These are phyloP conservation scores for Leptopilina syphax DNA, from an alignment of 2,888 invertebrate genomes.

Conservation along the genomic window DNA sequence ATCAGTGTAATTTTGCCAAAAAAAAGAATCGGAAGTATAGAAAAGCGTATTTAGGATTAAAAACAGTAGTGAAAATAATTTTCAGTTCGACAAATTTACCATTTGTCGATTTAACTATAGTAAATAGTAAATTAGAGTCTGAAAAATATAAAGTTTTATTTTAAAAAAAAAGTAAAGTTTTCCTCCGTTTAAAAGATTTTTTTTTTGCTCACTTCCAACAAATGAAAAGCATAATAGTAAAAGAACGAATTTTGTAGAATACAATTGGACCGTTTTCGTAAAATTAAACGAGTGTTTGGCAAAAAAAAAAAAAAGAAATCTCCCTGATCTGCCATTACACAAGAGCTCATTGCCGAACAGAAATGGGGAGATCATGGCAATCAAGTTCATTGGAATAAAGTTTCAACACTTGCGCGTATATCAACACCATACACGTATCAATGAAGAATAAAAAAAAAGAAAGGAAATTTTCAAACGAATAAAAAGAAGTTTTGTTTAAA, in stretches of 20 bases:
- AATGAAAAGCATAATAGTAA: too few species aligned
- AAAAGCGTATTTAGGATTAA: too few species aligned
- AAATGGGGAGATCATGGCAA: conserved; percentile 44
- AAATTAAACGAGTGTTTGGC: conserved; percentile 77
- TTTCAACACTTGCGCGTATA: conserved; percentile 23
- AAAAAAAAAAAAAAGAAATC: conserved; percentile 75
- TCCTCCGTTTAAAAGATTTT: neutral
- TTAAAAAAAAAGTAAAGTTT: too few species aligned
- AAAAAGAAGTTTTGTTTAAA: conserved; percentile 25
- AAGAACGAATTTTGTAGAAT: neutral
- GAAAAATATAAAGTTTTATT: too few species aligned
- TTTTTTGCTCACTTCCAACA: too few species aligned
- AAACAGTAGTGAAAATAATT: too few species aligned
- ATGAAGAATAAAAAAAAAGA: neutral
- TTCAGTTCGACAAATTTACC: too few species aligned
- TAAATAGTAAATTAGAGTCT: too few species aligned
- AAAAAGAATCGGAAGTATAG: too few species aligned
- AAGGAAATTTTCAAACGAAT: conserved; percentile 13
- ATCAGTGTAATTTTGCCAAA: too few species aligned
- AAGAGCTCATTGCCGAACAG: conserved; percentile 48
- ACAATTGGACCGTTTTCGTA: conserved; percentile 76
- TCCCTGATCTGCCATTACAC: conserved; percentile 65
- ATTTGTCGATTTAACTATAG: too few species aligned
- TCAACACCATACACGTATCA: neutral
- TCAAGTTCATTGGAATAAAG: conserved; percentile 45